Base-by-base conservation (phyloP, 2,113 vertebrate genomes). In the Engystomops pustulosus region DNA sequence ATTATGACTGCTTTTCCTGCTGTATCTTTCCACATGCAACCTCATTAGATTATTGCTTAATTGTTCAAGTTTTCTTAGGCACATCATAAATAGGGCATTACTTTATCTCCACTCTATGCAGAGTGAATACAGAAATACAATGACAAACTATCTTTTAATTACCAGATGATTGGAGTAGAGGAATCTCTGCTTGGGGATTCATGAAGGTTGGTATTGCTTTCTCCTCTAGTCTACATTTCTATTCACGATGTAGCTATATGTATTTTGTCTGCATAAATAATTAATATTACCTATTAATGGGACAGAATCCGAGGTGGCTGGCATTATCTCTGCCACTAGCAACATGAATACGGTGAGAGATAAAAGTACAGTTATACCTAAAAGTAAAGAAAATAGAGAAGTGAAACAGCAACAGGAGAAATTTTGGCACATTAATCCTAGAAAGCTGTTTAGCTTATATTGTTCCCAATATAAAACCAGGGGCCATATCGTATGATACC, bases 281-380 rank as follows among this genome's bases (percentile, higher is more conserved):
- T n/a, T 36, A 27, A 25, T 3, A 93, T 95, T 93, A 99, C 98
- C 97, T 44, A 99, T 98, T 90, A 99, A 88, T 58, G 98, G 98
- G 76, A 98, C 97, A 0, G 97, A 98, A 86, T 99, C 96, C 0
- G 98, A 99, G 0, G 98, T 98, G 15, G 98, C 95, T 2, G 98
- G 97, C 96, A 99, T 98, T 86, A 98, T 97, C 89, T 98, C 96
- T 45, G 97, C 96, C 65, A 99, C 96, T 17, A 99, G 91, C 81
- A 99, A 92, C 98, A 99, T 98, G 87, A 99, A 98, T 87, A 99
- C 97, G 0, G 96, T 98, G 47, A 98, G 93, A 11, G 97, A 98
- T 45, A 99, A 93, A 75, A 99, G 90, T 77, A 99, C 98, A 0
- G 98, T 98, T 86, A 99, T 98, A 76, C 97, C 98, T 99, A 90